phyloP scores from a whole-genome alignment of 2,113 vertebrate species.

The Triplophysa rosa region DNA sequence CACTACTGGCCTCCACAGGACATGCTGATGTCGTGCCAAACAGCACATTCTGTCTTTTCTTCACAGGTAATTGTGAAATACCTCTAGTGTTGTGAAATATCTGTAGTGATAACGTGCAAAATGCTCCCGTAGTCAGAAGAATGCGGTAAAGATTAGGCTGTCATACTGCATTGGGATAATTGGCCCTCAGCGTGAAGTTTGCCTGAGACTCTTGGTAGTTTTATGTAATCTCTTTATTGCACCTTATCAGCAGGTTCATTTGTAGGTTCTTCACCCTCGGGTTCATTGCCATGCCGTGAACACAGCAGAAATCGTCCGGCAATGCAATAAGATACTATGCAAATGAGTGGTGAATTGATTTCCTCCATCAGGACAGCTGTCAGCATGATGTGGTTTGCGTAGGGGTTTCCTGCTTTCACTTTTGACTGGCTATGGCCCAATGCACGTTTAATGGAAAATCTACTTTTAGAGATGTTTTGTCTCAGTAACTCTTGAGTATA shows the following conservation, averaged over 20 bases:
- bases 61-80: constrained; percentile 33
- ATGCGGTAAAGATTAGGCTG: constrained; percentile 9
- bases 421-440: constrained; percentile 9
- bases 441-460: constrained; percentile 9
- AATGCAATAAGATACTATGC: constrained; percentile 1
- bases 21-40: constrained; percentile 16
- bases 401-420: constrained; percentile 37
- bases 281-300: constrained; percentile 25
- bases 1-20: neutral
- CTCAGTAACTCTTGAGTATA: neutral
- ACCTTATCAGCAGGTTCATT: constrained; percentile 3
- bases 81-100: constrained; percentile 32
- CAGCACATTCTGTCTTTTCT: neutral
- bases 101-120: neutral
- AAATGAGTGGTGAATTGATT: constrained; percentile 32
- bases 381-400: constrained; percentile 28
- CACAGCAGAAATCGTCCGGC: neutral
- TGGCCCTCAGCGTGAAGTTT: neutral
- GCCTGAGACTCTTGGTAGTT: neutral
- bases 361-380: constrained; percentile 14
- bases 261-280: neutral
- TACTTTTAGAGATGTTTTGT: neutral
- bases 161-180: constrained; percentile 39
- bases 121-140: neutral
- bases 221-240: constrained; percentile 4